These are phyloP conservation scores for Autographa gamma DNA, from an alignment of 2,888 invertebrate species.

Conservation along the genomic window DNA sequence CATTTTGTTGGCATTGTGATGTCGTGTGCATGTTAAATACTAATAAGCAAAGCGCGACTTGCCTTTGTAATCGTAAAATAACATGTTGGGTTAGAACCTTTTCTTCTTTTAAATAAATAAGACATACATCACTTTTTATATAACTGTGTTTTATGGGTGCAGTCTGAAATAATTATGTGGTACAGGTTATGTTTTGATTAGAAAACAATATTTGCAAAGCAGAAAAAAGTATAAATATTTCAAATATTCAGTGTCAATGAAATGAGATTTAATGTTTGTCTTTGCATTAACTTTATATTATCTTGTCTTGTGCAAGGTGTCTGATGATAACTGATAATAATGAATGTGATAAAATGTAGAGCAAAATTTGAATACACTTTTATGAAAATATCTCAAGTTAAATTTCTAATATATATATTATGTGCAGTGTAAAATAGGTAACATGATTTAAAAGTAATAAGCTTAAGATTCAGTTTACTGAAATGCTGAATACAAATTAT, in stretches of 20 bases:
- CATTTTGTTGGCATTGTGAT: conserved; percentile 82
- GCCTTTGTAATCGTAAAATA: conserved; percentile 53
- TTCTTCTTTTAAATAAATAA: conserved; percentile 12
- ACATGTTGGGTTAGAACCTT: conserved; percentile 45
- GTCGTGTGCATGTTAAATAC: conserved; percentile 79
- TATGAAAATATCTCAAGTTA: background rate
- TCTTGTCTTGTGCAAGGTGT: background rate
- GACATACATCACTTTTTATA: background rate
- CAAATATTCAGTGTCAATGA: background rate
- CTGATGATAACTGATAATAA: conserved; percentile 1
- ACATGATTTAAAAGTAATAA: background rate
- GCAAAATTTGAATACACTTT: background rate
- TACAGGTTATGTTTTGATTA: conserved; percentile 54
- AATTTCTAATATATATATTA: background rate
- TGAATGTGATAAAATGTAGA: background rate
- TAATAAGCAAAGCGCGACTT: conserved; percentile 73
- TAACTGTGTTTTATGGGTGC: background rate
- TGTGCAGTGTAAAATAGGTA: background rate
- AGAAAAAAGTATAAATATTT: background rate
- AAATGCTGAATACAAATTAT: no score
- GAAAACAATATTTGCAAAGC: conserved; percentile 17
- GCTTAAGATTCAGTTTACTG: background rate
- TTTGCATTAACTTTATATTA: background rate
- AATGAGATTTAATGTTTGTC: background rate
- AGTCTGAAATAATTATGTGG: background rate